A percentile compares a stretch with the other conserved stretches of the same genome.
Conservation (phyloP, 2,888 invertebrate genomes). For the Blera fallax region DNA sequence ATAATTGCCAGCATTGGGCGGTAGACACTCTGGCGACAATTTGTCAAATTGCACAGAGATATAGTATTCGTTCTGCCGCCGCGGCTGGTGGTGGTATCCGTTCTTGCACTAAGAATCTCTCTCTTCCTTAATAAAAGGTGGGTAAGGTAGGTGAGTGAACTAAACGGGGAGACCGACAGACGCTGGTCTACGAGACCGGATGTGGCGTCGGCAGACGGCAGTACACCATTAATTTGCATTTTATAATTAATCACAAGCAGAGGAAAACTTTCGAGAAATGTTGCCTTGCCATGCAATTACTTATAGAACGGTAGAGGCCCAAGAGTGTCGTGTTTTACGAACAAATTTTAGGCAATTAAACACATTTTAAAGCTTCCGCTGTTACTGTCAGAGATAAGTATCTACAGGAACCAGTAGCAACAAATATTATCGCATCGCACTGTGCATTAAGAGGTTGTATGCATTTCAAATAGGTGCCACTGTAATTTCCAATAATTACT, state of each 20-base stretch:
- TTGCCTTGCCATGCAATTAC: constrained; percentile 23
- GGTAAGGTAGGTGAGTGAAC: constrained; percentile 32
- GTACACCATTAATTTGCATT: constrained; percentile 38
- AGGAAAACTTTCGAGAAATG: constrained; percentile 11
- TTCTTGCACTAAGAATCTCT: neutral
- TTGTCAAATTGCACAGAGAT: neutral
- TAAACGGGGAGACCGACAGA: neutral
- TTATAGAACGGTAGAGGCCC: neutral
- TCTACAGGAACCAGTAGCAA: neutral
- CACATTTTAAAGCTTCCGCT: constrained; percentile 3
- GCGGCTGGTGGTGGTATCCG: neutral
- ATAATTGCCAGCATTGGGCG: neutral
- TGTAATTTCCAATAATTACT: neutral
- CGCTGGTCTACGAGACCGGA: constrained; percentile 15
- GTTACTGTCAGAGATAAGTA: neutral
- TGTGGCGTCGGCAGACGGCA: neutral
- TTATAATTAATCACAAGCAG: constrained; percentile 33
- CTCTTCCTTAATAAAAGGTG: neutral
- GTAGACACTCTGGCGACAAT: constrained; percentile 16
- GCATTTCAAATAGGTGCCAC: neutral
- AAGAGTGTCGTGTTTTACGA: neutral
- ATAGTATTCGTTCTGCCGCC: neutral
- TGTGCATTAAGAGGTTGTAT: neutral
- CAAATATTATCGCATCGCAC: neutral
- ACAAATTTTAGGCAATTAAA: neutral